Percentiles rank a stretch among this genome's conserved stretches.
phyloP scores from a whole-genome alignment of 2,113 vertebrate genomes.

The Apodemus speciosus region DNA sequence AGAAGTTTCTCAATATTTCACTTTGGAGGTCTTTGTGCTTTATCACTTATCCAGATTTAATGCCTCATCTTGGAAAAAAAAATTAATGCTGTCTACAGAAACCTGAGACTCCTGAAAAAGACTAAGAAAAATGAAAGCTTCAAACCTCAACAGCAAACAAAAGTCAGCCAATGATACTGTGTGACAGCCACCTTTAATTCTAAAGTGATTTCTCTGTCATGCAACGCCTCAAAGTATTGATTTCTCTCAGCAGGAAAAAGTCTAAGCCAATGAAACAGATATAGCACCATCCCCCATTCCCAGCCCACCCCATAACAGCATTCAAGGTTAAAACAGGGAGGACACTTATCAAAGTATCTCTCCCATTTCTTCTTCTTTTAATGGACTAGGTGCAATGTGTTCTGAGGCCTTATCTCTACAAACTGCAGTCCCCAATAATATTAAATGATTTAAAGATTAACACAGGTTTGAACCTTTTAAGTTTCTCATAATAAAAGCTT shows the following conservation, averaged over 20 bases:
- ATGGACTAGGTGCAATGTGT: slow-evolving; percentile 91
- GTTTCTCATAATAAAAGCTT: slow-evolving; percentile 48
- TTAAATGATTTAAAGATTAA: slow-evolving; percentile 82
- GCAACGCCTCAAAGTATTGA: slow-evolving; percentile 92
- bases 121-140: slow-evolving; percentile 95
- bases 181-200: slow-evolving; percentile 97
- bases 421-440: slow-evolving; percentile 76
- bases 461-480: slow-evolving; percentile 70
- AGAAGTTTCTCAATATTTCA: slow-evolving; percentile 83
- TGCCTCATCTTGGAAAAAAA: slow-evolving; percentile 86
- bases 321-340: slow-evolving; percentile 97
- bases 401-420: slow-evolving; percentile 87
- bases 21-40: slow-evolving; percentile 87
- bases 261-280: slow-evolving; percentile 92
- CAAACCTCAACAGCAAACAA: slow-evolving; percentile 95
- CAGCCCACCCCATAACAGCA: slow-evolving; percentile 84
- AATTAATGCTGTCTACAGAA: slow-evolving; percentile 87
- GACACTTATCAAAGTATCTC: slow-evolving; percentile 97
- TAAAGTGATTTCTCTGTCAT: slow-evolving; percentile 97
- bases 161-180: slow-evolving; percentile 96
- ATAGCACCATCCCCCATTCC: slow-evolving; percentile 83
- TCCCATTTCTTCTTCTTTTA: slow-evolving; percentile 90
- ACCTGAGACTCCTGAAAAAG: slow-evolving; percentile 87
- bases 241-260: slow-evolving; percentile 92
- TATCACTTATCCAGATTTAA: slow-evolving; percentile 89